Conservation (phyloP, 2,797 vertebrate species). For the Eurystomus glaucurus region DNA sequence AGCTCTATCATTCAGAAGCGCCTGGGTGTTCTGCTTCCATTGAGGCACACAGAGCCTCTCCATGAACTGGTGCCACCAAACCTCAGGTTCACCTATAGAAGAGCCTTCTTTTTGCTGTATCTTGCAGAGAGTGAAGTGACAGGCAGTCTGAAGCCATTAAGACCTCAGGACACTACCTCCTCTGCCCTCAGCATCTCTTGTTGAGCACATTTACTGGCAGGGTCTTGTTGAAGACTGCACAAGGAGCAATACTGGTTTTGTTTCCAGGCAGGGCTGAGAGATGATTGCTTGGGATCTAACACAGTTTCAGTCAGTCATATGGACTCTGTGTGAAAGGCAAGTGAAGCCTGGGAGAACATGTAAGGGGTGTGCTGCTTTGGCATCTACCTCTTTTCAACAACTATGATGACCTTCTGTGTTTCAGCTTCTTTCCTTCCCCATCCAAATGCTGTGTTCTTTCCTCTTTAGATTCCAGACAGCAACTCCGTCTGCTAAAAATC, state of each 20-base stretch:
- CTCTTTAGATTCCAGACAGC: not conserved
- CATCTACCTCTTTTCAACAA: not conserved
- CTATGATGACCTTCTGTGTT: not conserved
- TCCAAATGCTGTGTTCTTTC: not conserved
- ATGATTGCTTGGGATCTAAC: not conserved
- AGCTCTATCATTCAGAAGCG: not conserved
- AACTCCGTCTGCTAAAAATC: not conserved
- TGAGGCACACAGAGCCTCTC: not conserved
- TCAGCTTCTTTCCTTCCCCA: not conserved
- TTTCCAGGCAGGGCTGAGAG: not conserved
- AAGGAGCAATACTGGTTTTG: not conserved
- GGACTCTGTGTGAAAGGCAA: not conserved
- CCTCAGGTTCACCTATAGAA: not conserved
- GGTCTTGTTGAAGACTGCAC: not conserved
- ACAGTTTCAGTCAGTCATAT: accelerated
- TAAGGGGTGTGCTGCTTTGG: not conserved
- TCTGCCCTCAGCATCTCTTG: not conserved
- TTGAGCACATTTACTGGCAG: not conserved
- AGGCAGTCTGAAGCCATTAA: not conserved
- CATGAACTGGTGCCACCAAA: not conserved
- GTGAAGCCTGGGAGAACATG: not conserved
- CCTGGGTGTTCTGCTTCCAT: not conserved
- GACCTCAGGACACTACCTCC: not conserved
- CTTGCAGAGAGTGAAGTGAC: not conserved
- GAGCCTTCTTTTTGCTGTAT: not conserved